These are phyloP conservation scores for Ryuthela nishihirai DNA, from an alignment of 2,888 invertebrate species.

Conservation along the genomic window DNA sequence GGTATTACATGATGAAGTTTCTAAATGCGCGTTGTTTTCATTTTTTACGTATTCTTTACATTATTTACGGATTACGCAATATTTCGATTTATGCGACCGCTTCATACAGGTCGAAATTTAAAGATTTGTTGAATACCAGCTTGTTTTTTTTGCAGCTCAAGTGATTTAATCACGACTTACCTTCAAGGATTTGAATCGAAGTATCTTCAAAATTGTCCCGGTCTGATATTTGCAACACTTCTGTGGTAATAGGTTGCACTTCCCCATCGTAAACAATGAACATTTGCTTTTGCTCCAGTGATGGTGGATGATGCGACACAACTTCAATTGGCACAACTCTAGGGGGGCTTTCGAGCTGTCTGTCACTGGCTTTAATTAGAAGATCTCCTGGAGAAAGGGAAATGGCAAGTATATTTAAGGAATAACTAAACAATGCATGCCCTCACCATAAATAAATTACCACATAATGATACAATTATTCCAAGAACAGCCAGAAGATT, in stretches of 20 bases:
- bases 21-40: too few relatives aligned
- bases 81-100: too few relatives aligned
- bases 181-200: constrained; percentile 10
- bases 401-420: not conserved
- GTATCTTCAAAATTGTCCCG: constrained; percentile 20
- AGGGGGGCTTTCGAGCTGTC: constrained; percentile 4
- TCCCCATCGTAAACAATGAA: constrained; percentile 14
- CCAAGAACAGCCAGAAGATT: too few relatives aligned
- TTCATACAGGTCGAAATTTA: too few relatives aligned
- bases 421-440: too few relatives aligned
- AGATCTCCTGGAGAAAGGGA: constrained; percentile 9
- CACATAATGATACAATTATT: too few relatives aligned
- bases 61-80: too few relatives aligned
- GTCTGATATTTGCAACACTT: constrained; percentile 8
- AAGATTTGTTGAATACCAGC: too few relatives aligned
- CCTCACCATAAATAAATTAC: too few relatives aligned
- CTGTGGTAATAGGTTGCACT: constrained; percentile 7
- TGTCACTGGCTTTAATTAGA: constrained; percentile 14
- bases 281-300: not conserved
- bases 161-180: constrained; percentile 1
- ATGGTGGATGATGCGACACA: constrained; percentile 14
- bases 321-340: constrained; percentile 11
- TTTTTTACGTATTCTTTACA: too few relatives aligned
- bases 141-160: too few relatives aligned
- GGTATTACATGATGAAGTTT: too few relatives aligned